phyloP scores from a whole-genome alignment of 2,888 invertebrate genomes.

The Morpho achilles region DNA sequence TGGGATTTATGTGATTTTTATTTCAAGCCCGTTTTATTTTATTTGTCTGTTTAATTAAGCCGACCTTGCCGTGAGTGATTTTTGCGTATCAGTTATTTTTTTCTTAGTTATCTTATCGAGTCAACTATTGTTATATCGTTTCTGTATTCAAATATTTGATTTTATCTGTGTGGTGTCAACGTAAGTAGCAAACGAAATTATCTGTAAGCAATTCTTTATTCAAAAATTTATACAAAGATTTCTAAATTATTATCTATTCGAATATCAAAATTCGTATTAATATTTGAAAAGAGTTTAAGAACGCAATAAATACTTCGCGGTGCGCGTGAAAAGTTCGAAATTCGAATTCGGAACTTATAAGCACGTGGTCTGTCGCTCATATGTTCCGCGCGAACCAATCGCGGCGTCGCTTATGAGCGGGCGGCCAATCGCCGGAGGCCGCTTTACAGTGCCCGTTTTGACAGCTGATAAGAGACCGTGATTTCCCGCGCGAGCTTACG shows the following conservation, averaged over 20 bases:
- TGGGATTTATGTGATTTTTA: constrained; percentile 36
- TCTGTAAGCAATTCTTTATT: too few species aligned
- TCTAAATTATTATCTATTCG: not conserved
- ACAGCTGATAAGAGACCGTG: constrained; percentile 68
- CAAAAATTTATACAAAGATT: not conserved
- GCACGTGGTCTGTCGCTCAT: constrained; percentile 75
- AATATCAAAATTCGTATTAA: not conserved
- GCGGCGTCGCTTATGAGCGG: constrained; percentile 62
- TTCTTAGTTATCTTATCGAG: constrained; percentile 6
- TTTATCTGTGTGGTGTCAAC: constrained; percentile 25
- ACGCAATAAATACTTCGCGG: not conserved
- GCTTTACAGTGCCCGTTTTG: constrained; percentile 62
- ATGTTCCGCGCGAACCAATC: constrained; percentile 47
- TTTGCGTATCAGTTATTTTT: constrained; percentile 17
- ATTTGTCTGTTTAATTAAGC: constrained; percentile 40
- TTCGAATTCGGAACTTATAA: constrained; percentile 65
- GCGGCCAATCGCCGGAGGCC: constrained; percentile 60
- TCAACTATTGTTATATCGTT: constrained; percentile 9
- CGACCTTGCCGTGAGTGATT: constrained; percentile 47
- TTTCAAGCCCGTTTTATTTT: constrained; percentile 44
- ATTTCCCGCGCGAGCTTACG: constrained; percentile 24
- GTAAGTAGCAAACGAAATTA: constrained; percentile 26
- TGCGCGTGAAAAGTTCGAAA: constrained; percentile 56
- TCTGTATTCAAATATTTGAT: constrained; percentile 1
- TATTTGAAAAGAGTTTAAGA: not conserved